Evolutionary conservation across 2,888 invertebrate genomes (phyloP).

Genomic region (Andrena chrysosceles): DNA sequence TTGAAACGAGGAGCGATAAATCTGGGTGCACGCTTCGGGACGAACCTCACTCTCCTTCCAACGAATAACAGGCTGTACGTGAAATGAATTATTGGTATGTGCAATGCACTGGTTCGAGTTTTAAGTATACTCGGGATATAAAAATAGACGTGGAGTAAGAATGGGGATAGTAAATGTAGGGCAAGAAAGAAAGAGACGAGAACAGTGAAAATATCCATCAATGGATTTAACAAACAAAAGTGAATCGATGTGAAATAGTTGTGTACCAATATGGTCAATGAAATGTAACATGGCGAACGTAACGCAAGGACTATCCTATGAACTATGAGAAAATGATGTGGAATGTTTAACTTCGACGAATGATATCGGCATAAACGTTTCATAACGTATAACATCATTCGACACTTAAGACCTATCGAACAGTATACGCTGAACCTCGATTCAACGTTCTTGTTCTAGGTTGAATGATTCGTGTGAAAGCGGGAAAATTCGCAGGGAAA

Average conservation of each 20-base stretch:
- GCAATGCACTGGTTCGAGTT: neutral
- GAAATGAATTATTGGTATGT: neutral
- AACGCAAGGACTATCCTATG: neutral
- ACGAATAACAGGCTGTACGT: no score
- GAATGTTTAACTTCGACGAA: neutral
- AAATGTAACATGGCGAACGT: neutral
- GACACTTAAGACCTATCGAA: neutral
- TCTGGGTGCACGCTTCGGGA: no score
- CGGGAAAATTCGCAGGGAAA: slow-evolving; percentile 1
- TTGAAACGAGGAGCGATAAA: no score
- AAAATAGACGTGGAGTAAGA: neutral
- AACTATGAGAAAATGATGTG: slow-evolving; percentile 7
- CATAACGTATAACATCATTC: neutral
- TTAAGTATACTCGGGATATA: neutral
- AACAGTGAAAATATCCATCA: neutral
- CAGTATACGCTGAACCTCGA: neutral
- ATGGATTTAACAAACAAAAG: neutral
- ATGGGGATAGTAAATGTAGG: neutral
- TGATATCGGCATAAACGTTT: neutral
- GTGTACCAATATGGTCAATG: neutral
- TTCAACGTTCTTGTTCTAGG: neutral
- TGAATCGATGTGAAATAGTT: neutral
- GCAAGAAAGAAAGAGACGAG: neutral
- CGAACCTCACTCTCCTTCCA: no score
- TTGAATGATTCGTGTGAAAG: neutral